Percentiles rank a stretch among this genome's conserved stretches.
Conservation (phyloP, 2,113 vertebrate species). For the Rhynchomys soricoides region DNA sequence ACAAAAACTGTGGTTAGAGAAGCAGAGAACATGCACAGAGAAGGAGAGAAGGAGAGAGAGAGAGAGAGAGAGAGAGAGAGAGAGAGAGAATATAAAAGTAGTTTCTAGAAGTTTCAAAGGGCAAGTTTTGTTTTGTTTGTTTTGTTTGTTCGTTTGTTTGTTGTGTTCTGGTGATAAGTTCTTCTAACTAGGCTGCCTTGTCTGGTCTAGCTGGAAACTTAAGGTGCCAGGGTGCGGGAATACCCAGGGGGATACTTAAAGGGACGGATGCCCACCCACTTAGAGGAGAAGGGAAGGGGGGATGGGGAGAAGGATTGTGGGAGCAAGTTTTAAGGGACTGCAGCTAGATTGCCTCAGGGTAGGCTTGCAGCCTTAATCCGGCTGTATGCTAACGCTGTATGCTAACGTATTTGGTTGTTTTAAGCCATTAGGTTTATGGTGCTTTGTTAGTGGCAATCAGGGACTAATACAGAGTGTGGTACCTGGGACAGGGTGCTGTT, state of each 20-base stretch:
- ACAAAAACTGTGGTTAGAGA: not conserved
- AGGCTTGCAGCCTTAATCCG: not conserved
- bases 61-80: accelerated
- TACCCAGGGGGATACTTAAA: no score
- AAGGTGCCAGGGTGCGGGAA: no score
- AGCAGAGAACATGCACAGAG: not conserved
- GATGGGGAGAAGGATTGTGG: no score
- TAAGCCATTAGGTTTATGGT: not conserved
- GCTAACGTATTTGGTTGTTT: not conserved
- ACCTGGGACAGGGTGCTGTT: not conserved
- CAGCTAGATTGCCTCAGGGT: not conserved
- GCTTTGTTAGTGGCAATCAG: not conserved
- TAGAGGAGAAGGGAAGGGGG: no score
- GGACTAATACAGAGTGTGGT: not conserved
- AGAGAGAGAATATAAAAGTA: not conserved
- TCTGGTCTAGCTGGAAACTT: no score
- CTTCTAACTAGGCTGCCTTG: no score
- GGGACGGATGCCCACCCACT: no score
- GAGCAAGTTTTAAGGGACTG: not conserved
- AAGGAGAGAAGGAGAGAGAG: no score
- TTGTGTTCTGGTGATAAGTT: no score
- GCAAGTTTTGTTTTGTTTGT: no score
- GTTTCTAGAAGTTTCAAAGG: not conserved
- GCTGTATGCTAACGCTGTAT: not conserved
- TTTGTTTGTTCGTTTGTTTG: no score